Evolutionary conservation across 2,113 vertebrate genomes (phyloP), one percentile per base, ranked within the genome.

Genomic region (Clinocottus analis): DNA sequence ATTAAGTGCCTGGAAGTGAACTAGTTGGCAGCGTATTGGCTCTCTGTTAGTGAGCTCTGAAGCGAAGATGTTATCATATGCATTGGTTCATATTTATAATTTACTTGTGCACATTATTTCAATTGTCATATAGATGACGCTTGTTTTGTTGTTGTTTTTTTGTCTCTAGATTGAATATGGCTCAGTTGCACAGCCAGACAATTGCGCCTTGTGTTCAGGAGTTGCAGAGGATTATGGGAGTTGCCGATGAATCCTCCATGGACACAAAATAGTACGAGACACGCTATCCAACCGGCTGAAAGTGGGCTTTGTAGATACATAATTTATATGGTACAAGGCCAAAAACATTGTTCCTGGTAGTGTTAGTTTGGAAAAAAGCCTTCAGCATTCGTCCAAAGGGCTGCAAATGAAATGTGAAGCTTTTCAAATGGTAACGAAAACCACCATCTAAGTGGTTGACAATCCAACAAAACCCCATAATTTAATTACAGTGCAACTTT

Each of bases 151-250:
- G 3, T 51, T 39, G 11, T 1, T 23, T 55, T 55, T 73, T 12
- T 77, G 0, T 27, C 17, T 73, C 9, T 3, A 95, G 94, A 73
- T 77, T 94, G 49, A 92, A 91, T 72, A 78, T 85, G 80, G 92
- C 91, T 49, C 87, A 89, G 75, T 49, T 77, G 8, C 89, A 91
- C 45, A 94, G 91, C 62, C 87, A 79, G 23, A 66, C 85, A 6
- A 83, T 93, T 17, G 33, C 29, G 0, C 91, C 91, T 1, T 95
- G 92, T 41, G 64, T 94, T 25, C 45, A 87, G 6, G 79, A 92
- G 68, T 56, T 95, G 89, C 80, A 94, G 70, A 92, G 87, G 75
- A 89, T 92, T n/a, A 53, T 94, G 65, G 81, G 68, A 79, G 72
- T 81, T 31, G 27, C 60, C 0, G 51, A 80, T 4, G 72, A 78